phyloP scores from a whole-genome alignment of 2,888 invertebrate genomes.

The Acleris emargana region DNA sequence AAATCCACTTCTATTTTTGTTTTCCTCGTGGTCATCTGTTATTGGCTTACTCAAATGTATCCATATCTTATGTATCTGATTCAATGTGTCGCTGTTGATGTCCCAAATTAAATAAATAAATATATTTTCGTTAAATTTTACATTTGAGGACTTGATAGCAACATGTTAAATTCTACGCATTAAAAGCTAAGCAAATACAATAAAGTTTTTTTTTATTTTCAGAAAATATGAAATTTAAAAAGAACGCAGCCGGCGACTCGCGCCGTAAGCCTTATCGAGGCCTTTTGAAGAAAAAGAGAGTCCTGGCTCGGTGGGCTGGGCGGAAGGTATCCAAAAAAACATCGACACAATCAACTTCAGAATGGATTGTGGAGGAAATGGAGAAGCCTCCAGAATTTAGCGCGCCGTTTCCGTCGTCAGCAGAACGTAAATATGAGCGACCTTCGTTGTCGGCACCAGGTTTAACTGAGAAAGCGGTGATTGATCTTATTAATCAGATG shows the following conservation, averaged over 20 bases:
- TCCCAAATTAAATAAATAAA: too few relatives aligned
- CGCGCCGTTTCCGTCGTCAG: neutral
- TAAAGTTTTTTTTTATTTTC: neutral
- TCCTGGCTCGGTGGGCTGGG: neutral
- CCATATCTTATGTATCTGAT: too few relatives aligned
- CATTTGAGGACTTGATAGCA: too few relatives aligned
- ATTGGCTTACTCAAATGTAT: too few relatives aligned
- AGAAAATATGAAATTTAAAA: neutral
- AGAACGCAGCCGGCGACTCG: neutral
- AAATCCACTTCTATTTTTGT: too few relatives aligned
- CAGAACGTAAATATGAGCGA: neutral
- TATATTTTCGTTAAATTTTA: too few relatives aligned
- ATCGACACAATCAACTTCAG: too few relatives aligned
- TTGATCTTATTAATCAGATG: neutral
- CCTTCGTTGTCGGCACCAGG: neutral
- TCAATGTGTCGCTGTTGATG: too few relatives aligned
- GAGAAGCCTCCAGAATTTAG: neutral
- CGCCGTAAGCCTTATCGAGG: neutral
- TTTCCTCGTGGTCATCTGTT: too few relatives aligned
- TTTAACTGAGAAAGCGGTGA: neutral
- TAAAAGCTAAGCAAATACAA: too few relatives aligned
- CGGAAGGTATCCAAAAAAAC: neutral
- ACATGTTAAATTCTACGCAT: too few relatives aligned
- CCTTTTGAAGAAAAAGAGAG: neutral
- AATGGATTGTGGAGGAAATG: neutral